A percentile compares a stretch with the other conserved stretches of the same genome.
These are phyloP conservation scores for Melieria omissa DNA, from an alignment of 2,888 invertebrate species.

Conservation along the genomic window DNA sequence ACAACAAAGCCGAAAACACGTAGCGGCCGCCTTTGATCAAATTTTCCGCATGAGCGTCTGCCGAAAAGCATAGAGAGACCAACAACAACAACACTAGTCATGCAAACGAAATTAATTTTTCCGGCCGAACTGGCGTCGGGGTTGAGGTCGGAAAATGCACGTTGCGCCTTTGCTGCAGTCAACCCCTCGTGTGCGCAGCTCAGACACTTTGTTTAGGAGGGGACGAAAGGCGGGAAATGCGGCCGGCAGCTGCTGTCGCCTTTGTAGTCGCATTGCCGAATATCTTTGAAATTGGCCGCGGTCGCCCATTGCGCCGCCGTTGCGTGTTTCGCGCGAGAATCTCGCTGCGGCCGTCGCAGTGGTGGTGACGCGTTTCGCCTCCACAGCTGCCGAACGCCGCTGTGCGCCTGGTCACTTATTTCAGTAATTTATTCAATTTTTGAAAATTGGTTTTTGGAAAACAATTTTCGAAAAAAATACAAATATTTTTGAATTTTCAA, in stretches of 20 bases:
- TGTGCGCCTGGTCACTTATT: slow-evolving; percentile 60
- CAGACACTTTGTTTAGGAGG: neutral
- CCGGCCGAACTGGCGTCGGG: too few species aligned
- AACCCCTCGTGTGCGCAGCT: too few species aligned
- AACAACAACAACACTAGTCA: too few species aligned
- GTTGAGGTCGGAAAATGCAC: too few species aligned
- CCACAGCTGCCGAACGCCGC: slow-evolving; percentile 38
- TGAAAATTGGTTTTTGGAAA: slow-evolving; percentile 43
- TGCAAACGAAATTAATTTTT: too few species aligned
- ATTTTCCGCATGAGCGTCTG: slow-evolving; percentile 37
- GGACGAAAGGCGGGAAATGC: neutral
- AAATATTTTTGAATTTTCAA: too few species aligned
- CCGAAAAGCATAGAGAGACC: too few species aligned
- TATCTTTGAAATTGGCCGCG: slow-evolving; percentile 24
- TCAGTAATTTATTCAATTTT: slow-evolving; percentile 65
- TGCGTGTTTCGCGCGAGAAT: too few species aligned
- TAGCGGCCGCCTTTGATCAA: slow-evolving; percentile 60
- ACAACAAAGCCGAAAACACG: slow-evolving; percentile 57
- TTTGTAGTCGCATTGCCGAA: neutral
- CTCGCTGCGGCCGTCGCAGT: too few species aligned
- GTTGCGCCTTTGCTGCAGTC: too few species aligned
- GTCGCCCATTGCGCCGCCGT: neutral
- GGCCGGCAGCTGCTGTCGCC: neutral
- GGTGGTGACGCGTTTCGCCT: neutral
- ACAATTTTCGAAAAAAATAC: slow-evolving; percentile 35